A percentile compares a stretch with the other conserved stretches of the same genome.
Evolutionary conservation across 1,140 invertebrate species (phyloP).

Genomic region (silkworm (Bombyx mori)): ASM3026992v2 NC_085110.1:7542001-7542500

Average conservation of each 20-base stretch:
- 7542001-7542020: too few relatives aligned
- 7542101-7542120: too few relatives aligned
- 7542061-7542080: too few relatives aligned
- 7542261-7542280: conserved; percentile 79
- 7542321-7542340: conserved; percentile 87
- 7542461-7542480: conserved; percentile 87
- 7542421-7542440: conserved; percentile 76
- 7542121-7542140: too few relatives aligned
- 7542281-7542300: conserved; percentile 96
- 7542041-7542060: too few relatives aligned
- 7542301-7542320: conserved; percentile 94
- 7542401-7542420: conserved; percentile 87
- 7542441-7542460: conserved; percentile 85
- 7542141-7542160: too few relatives aligned
- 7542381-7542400: conserved; percentile 90
- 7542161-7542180: conserved; percentile 62
- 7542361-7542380: conserved; percentile 93
- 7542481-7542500: neutral
- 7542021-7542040: too few relatives aligned
- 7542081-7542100: too few relatives aligned
- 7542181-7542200: conserved; percentile 94
- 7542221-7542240: conserved; percentile 92
- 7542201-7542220: conserved; percentile 90
- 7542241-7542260: conserved; percentile 93
- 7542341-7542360: conserved; percentile 78